These are phyloP conservation scores for Scolopax mira DNA, from an alignment of 2,113 vertebrate species.

Conservation along the genomic window DNA sequence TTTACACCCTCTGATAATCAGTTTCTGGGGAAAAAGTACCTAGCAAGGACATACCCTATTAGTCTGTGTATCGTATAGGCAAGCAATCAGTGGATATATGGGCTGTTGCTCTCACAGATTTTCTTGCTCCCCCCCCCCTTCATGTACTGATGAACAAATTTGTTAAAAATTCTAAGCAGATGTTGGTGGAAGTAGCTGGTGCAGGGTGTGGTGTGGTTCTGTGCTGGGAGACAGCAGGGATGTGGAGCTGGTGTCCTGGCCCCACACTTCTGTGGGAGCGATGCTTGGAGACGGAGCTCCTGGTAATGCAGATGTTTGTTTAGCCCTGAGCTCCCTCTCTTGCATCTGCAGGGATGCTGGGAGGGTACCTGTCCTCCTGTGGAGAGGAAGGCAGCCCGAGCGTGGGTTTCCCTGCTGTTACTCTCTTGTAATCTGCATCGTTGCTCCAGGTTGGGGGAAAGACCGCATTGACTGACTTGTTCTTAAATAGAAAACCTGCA, in stretches of 20 bases:
- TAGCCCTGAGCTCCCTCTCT: background rate
- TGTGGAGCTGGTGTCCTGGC: background rate
- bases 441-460: background rate
- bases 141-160: constrained; percentile 13
- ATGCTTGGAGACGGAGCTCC: accelerated
- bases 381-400: background rate
- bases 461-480: background rate
- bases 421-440: accelerated
- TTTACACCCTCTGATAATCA: background rate
- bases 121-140: background rate
- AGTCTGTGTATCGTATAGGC: background rate
- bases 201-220: background rate
- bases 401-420: background rate
- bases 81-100: background rate
- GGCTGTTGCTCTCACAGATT: background rate
- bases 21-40: background rate
- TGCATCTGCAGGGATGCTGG: accelerated
- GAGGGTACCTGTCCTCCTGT: background rate
- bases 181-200: constrained; percentile 4
- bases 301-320: background rate
- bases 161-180: constrained; percentile 42
- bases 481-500: background rate
- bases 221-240: background rate
- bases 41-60: background rate
- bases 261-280: background rate